Evolutionary conservation across 2,797 vertebrate genomes (phyloP), one percentile per base, ranked within the genome.

Genomic region (Anguilla marmorata): DNA sequence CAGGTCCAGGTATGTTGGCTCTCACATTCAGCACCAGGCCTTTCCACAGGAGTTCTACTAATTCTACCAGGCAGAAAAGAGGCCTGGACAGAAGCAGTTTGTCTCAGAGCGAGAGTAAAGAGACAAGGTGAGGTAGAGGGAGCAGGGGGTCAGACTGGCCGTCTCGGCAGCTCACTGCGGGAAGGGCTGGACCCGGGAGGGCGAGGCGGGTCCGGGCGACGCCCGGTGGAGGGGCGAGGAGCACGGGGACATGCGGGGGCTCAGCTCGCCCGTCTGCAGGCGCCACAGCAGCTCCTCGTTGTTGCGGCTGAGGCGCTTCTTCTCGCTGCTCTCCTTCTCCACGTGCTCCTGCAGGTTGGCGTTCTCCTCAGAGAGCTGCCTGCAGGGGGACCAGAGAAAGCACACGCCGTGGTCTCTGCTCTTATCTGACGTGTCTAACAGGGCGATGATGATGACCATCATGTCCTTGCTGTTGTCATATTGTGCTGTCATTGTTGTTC

Each of bases 251-350:
- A 97, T 93, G 88, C 97, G 97, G 54, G 98, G 98, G 92, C 98
- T 99, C 63, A 94, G 90, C 54, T 96, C 96, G 21, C 95, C 94
- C 0, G 97, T 97, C 93, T 99, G 98, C 48, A 99, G 97, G 85
- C 98, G 99, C 99, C 98, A 99, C 85, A 99, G 96, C 69, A 99
- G 96, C 94, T 99, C 98, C 88, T 99, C 98, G 0, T 99, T 99
- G 92, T 98, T 99, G 19, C 96, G 96, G 89, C 98, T 99, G 89
- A 99, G 91, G 24, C 98, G 96, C 93, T 99, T 99, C 95, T 99
- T 99, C 93, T 99, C 98, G 0, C 96, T 97, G 91, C 94, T 97
- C 94, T 99, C 98, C 90, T 98, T 99, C 93, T 99, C 98, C 0
- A 99, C 97, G 0, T 97, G 95, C 37, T 98, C 98, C 7, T 99